Conservation (phyloP, 2,797 vertebrate species). For the Sebastes oblongus region DNA sequence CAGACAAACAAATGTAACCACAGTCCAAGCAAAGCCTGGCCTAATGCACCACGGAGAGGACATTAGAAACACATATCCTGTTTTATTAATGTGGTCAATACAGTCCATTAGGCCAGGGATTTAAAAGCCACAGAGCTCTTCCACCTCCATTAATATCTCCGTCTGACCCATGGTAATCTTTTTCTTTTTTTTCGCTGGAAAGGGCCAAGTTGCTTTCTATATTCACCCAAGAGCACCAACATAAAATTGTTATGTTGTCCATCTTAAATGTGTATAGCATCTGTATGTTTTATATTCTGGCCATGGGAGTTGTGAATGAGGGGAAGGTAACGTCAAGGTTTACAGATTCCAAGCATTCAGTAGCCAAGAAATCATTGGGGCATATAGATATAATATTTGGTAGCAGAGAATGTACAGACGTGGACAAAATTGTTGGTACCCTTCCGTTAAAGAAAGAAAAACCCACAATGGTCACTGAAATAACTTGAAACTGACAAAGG, state of each 20-base stretch:
- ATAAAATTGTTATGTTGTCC: slow-evolving; percentile 3
- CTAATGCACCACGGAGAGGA: slow-evolving; percentile 79
- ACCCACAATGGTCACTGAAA: too few relatives aligned
- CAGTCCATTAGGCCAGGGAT: slow-evolving; percentile 81
- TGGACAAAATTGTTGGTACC: too few relatives aligned
- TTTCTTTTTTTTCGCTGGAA: slow-evolving; percentile 26
- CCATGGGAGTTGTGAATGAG: neutral
- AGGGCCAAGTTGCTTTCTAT: slow-evolving; percentile 41
- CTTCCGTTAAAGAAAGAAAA: too few relatives aligned
- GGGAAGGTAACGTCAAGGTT: neutral
- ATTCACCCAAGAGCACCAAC: slow-evolving; percentile 8
- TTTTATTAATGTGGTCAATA: slow-evolving; percentile 86
- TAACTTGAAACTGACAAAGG: too few relatives aligned
- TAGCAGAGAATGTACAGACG: neutral
- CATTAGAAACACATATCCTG: slow-evolving; percentile 83
- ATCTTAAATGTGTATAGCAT: slow-evolving; percentile 14
- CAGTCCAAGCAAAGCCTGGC: slow-evolving; percentile 67
- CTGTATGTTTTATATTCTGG: neutral
- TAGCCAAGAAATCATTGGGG: neutral
- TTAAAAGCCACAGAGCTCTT: slow-evolving; percentile 77
- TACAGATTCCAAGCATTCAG: neutral
- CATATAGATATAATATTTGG: neutral
- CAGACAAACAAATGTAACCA: slow-evolving; percentile 72
- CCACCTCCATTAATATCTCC: slow-evolving; percentile 78
- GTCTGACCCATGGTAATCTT: slow-evolving; percentile 63